Evolutionary conservation across 2,113 vertebrate species (phyloP), one percentile per base, ranked within the genome.

Genomic region (Indri indri): DNA sequence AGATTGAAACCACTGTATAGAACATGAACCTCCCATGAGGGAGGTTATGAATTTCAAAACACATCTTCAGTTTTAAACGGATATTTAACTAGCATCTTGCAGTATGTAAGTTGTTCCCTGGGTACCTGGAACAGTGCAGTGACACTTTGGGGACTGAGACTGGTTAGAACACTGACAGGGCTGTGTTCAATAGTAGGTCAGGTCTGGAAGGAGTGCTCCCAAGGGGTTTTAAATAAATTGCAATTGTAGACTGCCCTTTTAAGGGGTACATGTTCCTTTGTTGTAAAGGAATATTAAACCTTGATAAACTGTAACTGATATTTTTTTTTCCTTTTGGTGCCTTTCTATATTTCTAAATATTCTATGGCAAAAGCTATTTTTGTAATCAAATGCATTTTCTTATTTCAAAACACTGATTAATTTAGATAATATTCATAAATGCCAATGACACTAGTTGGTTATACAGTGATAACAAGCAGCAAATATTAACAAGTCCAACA

Each of bases 1-100:
- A 83, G 89, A 74, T 93, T 85, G 94, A 89, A 97, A 83, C 92
- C 83, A 68, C 61, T 30, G 17, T 84, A 25, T 30, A 70, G 94
- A 92, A 82, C 79, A 50, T 8, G 57, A 79, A 65, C 68, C 92
- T 97, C 89, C 95, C 91, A 11, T 22, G 59, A 91, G 54, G 83
- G 92, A 59, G 61, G 32, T 82, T 93, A 90, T 54, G 66, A 92
- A 95, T 96, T 96, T 92, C 59, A 95, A 94, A 96, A 89, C 76
- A 88, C 79, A 54, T 80, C 96, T 97, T 96, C 90, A 84, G 68
- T 63, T 86, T 88, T 84, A 87, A 96, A 70, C 85, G 93, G 79
- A 30, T 89, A 34, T 40, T 73, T 83, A 90, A 50, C 93, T 61
- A 34, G 59, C 80, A 80, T 79, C 40, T 57, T 42, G 81, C 81